Evolutionary conservation across 2,113 vertebrate species (phyloP), one percentile per base, ranked within the genome.

Genomic region (Embiotoca jacksoni): DNA sequence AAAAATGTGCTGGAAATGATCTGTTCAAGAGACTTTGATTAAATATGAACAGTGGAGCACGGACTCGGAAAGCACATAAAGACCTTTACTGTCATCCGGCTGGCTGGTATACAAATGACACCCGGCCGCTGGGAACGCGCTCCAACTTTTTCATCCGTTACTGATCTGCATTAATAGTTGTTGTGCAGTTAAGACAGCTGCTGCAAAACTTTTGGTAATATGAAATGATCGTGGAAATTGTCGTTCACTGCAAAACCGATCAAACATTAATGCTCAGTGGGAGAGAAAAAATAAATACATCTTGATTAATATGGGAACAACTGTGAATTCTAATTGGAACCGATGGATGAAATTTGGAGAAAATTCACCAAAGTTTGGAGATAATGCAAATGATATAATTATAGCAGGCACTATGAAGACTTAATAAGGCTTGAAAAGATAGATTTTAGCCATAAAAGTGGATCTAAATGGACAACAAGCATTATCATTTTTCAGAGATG

Each of bases 1-100:
- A 84, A 83, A 84, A 84, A 84, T 30, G 68, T 53, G 52, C 33
- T 65, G 74, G 64, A 83, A 85, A 78, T 78, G 54, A 87, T 77
- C 52, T 83, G 74, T 79, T 81, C 44, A 47, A 78, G 44, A 68
- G 75, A 75, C 57, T 75, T 41, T 83, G 77, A 87, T 81, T 74
- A 35, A 85, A 86, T 78, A 86, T 83, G 65, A 80, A 82, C 46
- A 23, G 41, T 37, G 10, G n/a, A 73, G 65, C 44, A 15, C 49
- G 41, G 32, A 60, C 53, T 49, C 46, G 44, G 36, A 65, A 53
- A 37, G 76, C 74, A 57, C 23, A 15, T 44, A 23, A 79, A 79
- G 54, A 35, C 52, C 55, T 79, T 23, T 7, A 7, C 57, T 69
- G 75, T 81, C 61, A 50, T 33, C 41, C 8, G 44, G 36, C 30